Base-by-base conservation (phyloP, 1,140 invertebrate genomes). In the Procambarus virginalis region DNA sequence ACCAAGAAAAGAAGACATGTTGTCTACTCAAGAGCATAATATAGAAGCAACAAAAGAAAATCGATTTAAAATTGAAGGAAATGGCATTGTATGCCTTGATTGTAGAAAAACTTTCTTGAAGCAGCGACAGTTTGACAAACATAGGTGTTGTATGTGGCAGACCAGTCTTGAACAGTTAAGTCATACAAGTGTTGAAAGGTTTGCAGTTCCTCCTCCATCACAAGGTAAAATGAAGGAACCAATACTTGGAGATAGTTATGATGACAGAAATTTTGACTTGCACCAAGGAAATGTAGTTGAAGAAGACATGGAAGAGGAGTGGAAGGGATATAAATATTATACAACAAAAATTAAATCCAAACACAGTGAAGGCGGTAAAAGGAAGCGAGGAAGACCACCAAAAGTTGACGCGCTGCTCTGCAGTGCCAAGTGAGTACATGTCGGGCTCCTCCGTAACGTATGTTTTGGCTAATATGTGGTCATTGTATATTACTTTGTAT, bases 51-150 rank as follows among this genome's bases (percentile, higher is more conserved):
- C 22, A 49, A 22, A 48, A 17, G 48, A 22, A 17, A 64, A 34
- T 14, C 70, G 48, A 48, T 84, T 84, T 73, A 84, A 64, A 49
- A 49, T 70, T 22, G 81, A 84, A 20, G 64, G 6, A 8, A 48
- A 84, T 84, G 49, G 49, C 34, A 73, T 73, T 48, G 14, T 84
- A 2, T 84, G 81, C 58, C 14, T 84, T 64, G 68, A 68, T 17
- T 84, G 81, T 70, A 48, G 46, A 12, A 84, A 70, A 73, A 49
- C 20, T 9, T 84, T 84, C 58, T 45, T 45, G 48, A 84, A 84
- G 34, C 81, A 84, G 45, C 60, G 81, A 70, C 81, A 84, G 81
- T 84, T 84, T 84, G 81, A 84, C 81, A 84, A 84, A 22, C 81
- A 84, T 60, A 68, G 48, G 48, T 84, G 81, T 49, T 22, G 68